Conservation (phyloP, 2,113 vertebrate genomes). For the Rhabdornis inornatus region DNA sequence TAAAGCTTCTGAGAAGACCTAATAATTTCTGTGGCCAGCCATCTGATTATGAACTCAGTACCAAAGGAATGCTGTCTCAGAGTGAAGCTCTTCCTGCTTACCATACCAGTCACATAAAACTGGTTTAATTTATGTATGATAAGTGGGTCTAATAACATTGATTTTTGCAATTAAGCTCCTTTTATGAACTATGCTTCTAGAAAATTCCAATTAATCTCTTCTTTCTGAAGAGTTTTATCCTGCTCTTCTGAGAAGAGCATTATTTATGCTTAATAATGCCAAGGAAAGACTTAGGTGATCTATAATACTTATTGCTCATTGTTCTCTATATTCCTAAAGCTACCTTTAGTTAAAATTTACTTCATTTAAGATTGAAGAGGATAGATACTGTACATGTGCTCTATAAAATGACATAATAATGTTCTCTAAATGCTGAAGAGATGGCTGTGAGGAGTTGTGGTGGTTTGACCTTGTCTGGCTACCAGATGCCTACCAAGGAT, state of each 20-base stretch:
- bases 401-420: background rate
- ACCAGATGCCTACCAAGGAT: background rate
- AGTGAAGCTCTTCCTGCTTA: background rate
- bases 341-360: background rate
- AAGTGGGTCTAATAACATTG: background rate
- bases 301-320: background rate
- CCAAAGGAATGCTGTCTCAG: background rate
- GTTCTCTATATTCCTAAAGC: background rate
- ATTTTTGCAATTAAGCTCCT: background rate
- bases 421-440: background rate
- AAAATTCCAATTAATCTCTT: background rate
- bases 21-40: background rate
- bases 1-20: background rate
- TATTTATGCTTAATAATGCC: background rate
- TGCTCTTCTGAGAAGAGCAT: background rate
- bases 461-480: background rate
- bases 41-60: background rate
- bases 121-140: background rate
- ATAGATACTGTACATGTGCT: background rate
- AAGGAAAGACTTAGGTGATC: background rate
- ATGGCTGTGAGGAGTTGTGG: background rate
- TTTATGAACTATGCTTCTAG: background rate
- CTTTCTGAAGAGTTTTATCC: background rate
- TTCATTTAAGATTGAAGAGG: background rate
- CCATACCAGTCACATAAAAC: background rate